Conservation (phyloP, 2,113 vertebrate genomes). For the Rutilus rutilus region DNA sequence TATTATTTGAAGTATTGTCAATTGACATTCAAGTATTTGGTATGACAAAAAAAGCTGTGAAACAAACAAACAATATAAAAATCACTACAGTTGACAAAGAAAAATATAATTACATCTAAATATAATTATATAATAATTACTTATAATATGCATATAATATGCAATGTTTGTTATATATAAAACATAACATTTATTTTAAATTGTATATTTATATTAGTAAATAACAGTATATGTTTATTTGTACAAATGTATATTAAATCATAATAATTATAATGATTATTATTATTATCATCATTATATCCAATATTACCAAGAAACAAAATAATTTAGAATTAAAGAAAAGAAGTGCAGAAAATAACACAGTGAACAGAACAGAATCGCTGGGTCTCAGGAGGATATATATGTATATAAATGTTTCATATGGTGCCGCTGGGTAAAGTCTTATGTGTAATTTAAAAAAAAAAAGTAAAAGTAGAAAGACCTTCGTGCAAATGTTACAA, state of each 20-base stretch:
- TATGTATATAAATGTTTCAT: not conserved
- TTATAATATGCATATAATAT: no score
- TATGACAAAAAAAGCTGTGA: not conserved
- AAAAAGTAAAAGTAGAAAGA: not conserved
- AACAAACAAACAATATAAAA: not conserved
- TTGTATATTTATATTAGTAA: not conserved
- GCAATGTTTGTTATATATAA: not conserved
- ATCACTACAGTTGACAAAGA: not conserved
- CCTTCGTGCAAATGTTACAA: not conserved
- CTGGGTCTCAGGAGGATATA: not conserved
- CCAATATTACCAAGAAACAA: not conserved
- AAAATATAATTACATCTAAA: not conserved
- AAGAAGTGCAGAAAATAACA: not conserved
- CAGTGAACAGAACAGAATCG: not conserved
- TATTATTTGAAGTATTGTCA: not conserved
- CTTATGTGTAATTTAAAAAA: not conserved
- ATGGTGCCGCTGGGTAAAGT: not conserved
- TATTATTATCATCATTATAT: not conserved
- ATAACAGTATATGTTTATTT: not conserved
- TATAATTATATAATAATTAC: not conserved
- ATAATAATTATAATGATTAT: not conserved
- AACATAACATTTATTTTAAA: not conserved
- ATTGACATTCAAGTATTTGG: not conserved
- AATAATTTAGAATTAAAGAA: not conserved
- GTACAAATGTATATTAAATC: not conserved